phyloP scores from a whole-genome alignment of 1,140 invertebrate species.

The Oreohelix idahoensis region DNA sequence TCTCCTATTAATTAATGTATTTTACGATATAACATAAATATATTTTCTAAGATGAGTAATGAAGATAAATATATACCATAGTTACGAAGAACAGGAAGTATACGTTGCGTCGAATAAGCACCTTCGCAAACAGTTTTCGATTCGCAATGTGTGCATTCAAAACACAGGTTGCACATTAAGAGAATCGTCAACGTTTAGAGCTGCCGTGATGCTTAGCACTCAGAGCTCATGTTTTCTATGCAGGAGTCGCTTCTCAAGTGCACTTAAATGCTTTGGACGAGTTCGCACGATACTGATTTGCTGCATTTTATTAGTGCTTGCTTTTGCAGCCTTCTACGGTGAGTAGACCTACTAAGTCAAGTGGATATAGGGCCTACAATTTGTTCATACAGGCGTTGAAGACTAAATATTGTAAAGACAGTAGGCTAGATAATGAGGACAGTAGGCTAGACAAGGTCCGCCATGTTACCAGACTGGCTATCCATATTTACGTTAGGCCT shows the following conservation, averaged over 20 bases:
- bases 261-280: not conserved
- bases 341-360: too few species aligned
- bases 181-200: not conserved
- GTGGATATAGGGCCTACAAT: too few species aligned
- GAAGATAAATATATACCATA: not conserved
- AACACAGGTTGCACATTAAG: not conserved
- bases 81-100: not conserved
- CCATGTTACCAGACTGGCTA: too few species aligned
- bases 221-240: not conserved
- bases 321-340: not conserved
- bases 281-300: not conserved
- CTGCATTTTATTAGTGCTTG: not conserved
- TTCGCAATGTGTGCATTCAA: not conserved
- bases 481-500: too few species aligned
- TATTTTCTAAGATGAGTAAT: too few species aligned
- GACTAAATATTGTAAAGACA: too few species aligned
- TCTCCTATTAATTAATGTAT: too few species aligned
- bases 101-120: not conserved
- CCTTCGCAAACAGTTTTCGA: not conserved
- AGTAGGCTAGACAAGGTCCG: too few species aligned
- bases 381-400: too few species aligned
- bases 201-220: not conserved
- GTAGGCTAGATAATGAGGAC: too few species aligned
- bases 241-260: not conserved
- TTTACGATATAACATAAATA: too few species aligned